These are phyloP conservation scores for Camponotus vicinus DNA, from an alignment of 1,140 invertebrate species.

Conservation along the genomic window DNA sequence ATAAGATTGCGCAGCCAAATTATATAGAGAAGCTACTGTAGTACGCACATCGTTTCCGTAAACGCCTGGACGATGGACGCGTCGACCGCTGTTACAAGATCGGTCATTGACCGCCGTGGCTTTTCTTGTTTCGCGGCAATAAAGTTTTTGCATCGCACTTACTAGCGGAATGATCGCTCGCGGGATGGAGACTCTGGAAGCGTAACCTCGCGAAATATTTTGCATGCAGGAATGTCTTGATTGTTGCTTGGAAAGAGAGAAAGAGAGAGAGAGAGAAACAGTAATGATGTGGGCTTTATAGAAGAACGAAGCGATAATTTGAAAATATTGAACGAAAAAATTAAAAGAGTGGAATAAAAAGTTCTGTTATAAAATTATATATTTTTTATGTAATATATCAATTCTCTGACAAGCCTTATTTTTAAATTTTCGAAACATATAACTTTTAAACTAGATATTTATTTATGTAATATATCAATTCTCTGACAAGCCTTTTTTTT, in stretches of 20 bases:
- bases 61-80: constrained; percentile 20
- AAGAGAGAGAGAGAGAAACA: neutral
- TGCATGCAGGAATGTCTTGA: constrained; percentile 53
- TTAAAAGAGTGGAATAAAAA: neutral
- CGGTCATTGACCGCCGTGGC: constrained; percentile 56
- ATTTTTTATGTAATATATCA: neutral
- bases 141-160: constrained; percentile 51
- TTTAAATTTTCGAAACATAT: neutral
- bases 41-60: constrained; percentile 36
- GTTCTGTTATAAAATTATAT: neutral
- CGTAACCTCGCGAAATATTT: constrained; percentile 51
- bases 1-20: constrained; percentile 5
- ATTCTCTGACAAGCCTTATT: neutral
- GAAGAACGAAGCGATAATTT: neutral
- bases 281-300: neutral
- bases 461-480: neutral
- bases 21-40: neutral
- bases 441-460: neutral
- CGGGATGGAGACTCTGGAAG: constrained; percentile 28
- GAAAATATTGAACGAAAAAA: constrained; percentile 8
- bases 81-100: constrained; percentile 49
- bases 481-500: neutral
- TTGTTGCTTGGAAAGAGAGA: constrained; percentile 12
- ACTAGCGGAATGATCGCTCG: constrained; percentile 42
- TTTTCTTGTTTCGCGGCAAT: constrained; percentile 61